Evolutionary conservation across 1,140 invertebrate genomes (phyloP).

Genomic region (Nasonia giraulti): DNA sequence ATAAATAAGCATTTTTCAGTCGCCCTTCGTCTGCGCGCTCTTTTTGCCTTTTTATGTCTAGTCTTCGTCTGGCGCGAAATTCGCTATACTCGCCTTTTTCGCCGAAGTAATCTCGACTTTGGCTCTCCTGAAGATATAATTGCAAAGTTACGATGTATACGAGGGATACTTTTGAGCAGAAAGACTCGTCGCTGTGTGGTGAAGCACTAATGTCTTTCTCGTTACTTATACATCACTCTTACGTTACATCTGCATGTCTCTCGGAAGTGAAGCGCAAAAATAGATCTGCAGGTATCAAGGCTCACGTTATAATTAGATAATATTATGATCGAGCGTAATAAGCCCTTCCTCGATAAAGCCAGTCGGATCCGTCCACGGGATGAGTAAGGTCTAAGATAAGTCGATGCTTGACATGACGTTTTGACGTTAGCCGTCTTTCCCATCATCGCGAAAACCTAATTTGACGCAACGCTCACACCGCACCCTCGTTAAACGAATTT

Average conservation of each 20-base stretch:
- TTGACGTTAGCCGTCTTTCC: conserved; percentile 8
- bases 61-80: background rate
- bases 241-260: background rate
- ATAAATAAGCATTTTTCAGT: conserved; percentile 38
- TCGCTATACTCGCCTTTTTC: background rate
- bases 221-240: background rate
- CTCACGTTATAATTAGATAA: conserved; percentile 24
- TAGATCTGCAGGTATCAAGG: background rate
- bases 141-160: background rate
- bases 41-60: conserved; percentile 43
- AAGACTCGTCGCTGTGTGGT: background rate
- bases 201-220: conserved; percentile 17
- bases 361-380: background rate
- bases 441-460: background rate
- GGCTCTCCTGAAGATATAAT: background rate
- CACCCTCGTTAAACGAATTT: background rate
- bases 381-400: conserved; percentile 35
- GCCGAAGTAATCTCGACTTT: conserved; percentile 22
- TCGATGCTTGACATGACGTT: conserved; percentile 44
- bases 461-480: background rate
- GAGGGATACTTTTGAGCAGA: background rate
- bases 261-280: conserved; percentile 12
- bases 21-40: conserved; percentile 29
- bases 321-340: background rate
- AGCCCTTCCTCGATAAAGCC: background rate